These are phyloP conservation scores for Brachionus rotundiformis DNA, from an alignment of 1,140 invertebrate species.

Conservation along the genomic window DNA sequence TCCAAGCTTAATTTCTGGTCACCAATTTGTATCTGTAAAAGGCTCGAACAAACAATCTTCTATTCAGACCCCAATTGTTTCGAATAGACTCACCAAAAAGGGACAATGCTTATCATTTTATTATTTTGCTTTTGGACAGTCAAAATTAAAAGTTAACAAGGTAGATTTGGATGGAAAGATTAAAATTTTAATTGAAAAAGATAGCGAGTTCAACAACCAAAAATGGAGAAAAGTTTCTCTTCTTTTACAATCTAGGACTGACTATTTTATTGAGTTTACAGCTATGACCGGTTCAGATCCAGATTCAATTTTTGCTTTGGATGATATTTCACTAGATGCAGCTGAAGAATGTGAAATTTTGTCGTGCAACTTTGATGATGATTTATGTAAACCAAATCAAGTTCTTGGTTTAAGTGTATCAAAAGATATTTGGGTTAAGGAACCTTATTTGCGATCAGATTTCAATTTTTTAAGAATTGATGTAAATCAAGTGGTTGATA, in stretches of 20 bases:
- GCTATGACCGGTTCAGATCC: background rate
- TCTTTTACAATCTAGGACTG: background rate
- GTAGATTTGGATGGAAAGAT: background rate
- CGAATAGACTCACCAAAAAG: background rate
- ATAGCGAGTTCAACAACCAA: background rate
- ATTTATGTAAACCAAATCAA: constrained; percentile 10
- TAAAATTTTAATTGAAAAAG: background rate
- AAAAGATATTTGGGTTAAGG: background rate
- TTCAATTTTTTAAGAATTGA: constrained; percentile 30
- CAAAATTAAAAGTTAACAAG: constrained; percentile 7
- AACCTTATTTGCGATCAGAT: background rate
- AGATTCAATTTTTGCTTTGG: constrained; percentile 28
- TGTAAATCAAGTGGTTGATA: background rate
- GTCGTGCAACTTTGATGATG: constrained; percentile 10
- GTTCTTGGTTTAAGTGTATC: background rate
- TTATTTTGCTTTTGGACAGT: background rate
- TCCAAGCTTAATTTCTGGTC: background rate
- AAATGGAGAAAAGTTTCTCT: constrained; percentile 1
- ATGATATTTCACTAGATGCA: background rate
- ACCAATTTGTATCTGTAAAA: constrained; percentile 17
- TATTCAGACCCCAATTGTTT: constrained; percentile 21
- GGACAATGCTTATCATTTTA: constrained; percentile 29
- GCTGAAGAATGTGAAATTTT: constrained; percentile 2
- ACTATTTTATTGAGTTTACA: constrained; percentile 28
- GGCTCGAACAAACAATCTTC: constrained; percentile 19